Percentiles rank a stretch among this genome's conserved stretches.
phyloP scores from a whole-genome alignment of 2,797 vertebrate species.

The Intellagama lesueurii region DNA sequence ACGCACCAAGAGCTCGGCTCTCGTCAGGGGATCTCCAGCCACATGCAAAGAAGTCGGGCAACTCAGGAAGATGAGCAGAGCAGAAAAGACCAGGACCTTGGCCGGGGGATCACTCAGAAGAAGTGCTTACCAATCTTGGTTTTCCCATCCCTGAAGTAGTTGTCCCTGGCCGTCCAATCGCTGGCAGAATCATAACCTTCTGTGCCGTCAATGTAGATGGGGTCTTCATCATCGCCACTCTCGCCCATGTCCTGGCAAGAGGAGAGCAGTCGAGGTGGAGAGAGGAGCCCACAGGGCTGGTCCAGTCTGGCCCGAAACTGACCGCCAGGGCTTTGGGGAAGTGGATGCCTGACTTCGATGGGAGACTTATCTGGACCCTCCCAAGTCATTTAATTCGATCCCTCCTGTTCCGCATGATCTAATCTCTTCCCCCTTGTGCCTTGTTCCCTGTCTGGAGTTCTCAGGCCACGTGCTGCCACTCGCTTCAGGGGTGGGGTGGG shows the following conservation, averaged over 20 bases:
- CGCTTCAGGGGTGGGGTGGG: too few relatives aligned
- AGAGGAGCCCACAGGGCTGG: too few relatives aligned
- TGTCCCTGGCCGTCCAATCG: slow-evolving; percentile 59
- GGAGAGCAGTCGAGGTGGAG: background rate
- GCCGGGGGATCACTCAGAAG: too few relatives aligned
- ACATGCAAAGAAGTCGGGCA: background rate
- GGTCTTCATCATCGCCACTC: slow-evolving; percentile 48
- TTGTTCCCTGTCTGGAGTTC: too few relatives aligned
- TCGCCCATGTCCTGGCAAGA: slow-evolving; percentile 2
- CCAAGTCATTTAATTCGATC: too few relatives aligned
- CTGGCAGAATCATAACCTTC: slow-evolving; percentile 13
- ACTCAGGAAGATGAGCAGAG: too few relatives aligned
- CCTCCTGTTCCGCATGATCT: too few relatives aligned
- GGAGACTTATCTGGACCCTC: too few relatives aligned
- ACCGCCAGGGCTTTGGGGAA: background rate
- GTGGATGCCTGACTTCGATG: too few relatives aligned
- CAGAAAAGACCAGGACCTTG: background rate
- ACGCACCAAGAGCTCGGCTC: background rate
- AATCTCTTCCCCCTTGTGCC: too few relatives aligned
- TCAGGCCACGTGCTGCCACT: too few relatives aligned
- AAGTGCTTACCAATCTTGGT: slow-evolving; percentile 77
- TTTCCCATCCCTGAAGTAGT: slow-evolving; percentile 81
- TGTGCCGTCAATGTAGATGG: slow-evolving; percentile 58
- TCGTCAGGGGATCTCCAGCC: too few relatives aligned
- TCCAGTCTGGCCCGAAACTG: background rate